Evolutionary conservation across 1,140 invertebrate genomes (phyloP), one percentile per base, ranked within the genome.

Genomic region (Pachypeltis micranthus): DNA sequence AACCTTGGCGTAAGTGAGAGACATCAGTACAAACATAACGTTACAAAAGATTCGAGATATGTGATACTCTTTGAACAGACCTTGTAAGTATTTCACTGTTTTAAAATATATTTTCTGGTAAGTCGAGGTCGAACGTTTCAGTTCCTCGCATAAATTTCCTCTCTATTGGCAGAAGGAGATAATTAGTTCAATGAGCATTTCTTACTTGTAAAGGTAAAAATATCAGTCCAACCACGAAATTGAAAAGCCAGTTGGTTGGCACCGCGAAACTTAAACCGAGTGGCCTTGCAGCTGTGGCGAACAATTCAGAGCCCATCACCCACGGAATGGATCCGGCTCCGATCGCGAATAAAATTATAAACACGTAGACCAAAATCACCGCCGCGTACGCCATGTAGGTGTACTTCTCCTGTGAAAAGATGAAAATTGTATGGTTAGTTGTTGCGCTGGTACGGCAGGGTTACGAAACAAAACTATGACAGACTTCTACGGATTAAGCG

Each of bases 241-340:
- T 93, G 16, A 86, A 87, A 0, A 83, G 77, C 91, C 91, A 94
- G 74, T 94, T 94, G 61, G 86, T 79, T 26, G 83, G 80, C 1
- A 91, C 88, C 2, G 89, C 86, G 25, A 93, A 78, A 61, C 86
- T 87, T 14, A 87, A 87, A 4, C 91, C 91, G 0, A 85, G 78
- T 1, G 88, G 83, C 66, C 90, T 74, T 25, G 88, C 85, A 1
- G 84, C 83, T 70, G 88, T 86, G 61, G 80, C 82, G 71, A 94
- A 94, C 29, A 94, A 72, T 75, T 94, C 91, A 1, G 86, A 81
- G 0, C 94, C 91, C 59, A 95, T 81, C 77, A 97, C 90, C 93
- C 93, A 96, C 1, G 93, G 93, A 66, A 96, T 96, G 2, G 92
- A 92, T 61, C 92, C 90, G 12, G 85, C 85, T 2, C 87, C 87